Percentiles rank a stretch among this genome's conserved stretches.
phyloP scores from a whole-genome alignment of 2,113 vertebrate genomes.

The Poecilia latipinna region DNA sequence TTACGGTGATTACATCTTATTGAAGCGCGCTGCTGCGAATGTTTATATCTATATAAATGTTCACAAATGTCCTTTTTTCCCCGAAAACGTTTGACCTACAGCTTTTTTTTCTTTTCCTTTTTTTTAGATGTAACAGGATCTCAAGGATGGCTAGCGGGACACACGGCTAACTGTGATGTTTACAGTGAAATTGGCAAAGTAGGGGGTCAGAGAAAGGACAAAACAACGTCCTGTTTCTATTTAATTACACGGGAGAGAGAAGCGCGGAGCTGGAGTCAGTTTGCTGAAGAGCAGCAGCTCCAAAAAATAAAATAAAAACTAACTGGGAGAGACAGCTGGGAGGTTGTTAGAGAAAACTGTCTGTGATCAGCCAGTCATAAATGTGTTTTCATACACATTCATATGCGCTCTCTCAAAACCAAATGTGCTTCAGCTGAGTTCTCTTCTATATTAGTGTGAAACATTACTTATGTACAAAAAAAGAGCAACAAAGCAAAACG shows the following conservation, averaged over 20 bases:
- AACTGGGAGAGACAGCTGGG: not conserved
- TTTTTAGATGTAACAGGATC: not conserved
- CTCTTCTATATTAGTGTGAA: not conserved
- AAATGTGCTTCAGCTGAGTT: not conserved
- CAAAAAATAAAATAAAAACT: not conserved
- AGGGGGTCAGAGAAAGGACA: conserved; percentile 55
- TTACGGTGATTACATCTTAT: not conserved
- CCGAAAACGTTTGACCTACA: no score
- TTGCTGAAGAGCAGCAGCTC: conserved; percentile 21
- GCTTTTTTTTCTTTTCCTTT: no score
- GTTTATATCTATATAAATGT: not conserved
- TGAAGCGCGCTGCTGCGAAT: no score
- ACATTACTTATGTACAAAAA: not conserved
- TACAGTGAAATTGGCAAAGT: conserved; percentile 12
- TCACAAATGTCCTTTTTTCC: not conserved
- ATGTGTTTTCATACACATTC: not conserved
- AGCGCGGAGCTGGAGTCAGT: conserved; percentile 20
- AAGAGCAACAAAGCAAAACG: not conserved
- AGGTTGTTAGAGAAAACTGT: not conserved
- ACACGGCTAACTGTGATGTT: conserved; percentile 22
- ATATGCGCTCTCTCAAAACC: no score
- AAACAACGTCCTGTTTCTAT: conserved; percentile 35
- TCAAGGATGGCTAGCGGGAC: conserved; percentile 7
- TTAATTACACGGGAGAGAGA: conserved; percentile 42
- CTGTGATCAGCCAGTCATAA: not conserved